Evolutionary conservation across 2,888 invertebrate species (phyloP).

Genomic region (Hemithea aestivaria): DNA sequence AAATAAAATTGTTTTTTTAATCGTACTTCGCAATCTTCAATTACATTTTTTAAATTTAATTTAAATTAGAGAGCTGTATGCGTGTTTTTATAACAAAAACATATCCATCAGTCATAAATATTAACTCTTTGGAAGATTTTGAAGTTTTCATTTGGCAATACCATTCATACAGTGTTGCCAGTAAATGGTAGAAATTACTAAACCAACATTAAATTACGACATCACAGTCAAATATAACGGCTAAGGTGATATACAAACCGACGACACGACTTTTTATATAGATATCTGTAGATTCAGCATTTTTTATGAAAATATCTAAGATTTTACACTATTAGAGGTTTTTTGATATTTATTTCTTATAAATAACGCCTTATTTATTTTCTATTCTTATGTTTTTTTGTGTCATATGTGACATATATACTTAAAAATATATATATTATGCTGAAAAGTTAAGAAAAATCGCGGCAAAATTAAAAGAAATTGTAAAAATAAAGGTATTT

Average conservation of each 20-base stretch:
- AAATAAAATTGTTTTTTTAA: no score
- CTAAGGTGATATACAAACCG: constrained; percentile 32
- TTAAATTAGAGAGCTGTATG: constrained; percentile 25
- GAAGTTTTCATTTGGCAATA: constrained; percentile 16
- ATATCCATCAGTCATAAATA: constrained; percentile 19
- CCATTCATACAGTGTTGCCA: constrained; percentile 10
- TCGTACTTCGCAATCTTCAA: constrained; percentile 9
- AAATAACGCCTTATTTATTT: no score
- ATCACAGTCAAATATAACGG: constrained; percentile 47
- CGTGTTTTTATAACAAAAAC: constrained; percentile 24
- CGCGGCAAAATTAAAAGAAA: constrained; percentile 14
- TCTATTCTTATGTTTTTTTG: no score
- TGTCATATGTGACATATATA: no score
- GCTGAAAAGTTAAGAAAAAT: constrained; percentile 8
- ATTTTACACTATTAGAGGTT: not conserved
- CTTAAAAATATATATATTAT: no score
- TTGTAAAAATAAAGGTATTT: constrained; percentile 7
- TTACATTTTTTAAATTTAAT: not conserved
- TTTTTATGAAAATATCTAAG: constrained; percentile 3
- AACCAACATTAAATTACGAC: constrained; percentile 27
- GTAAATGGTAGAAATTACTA: constrained; percentile 18
- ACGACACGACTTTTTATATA: constrained; percentile 27
- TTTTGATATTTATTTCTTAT: no score
- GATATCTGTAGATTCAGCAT: constrained; percentile 17
- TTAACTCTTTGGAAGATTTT: constrained; percentile 1